Percentiles rank a stretch among this genome's conserved stretches.
Conservation (phyloP, 1,140 invertebrate species). For the Drosophila willistoni region DNA sequence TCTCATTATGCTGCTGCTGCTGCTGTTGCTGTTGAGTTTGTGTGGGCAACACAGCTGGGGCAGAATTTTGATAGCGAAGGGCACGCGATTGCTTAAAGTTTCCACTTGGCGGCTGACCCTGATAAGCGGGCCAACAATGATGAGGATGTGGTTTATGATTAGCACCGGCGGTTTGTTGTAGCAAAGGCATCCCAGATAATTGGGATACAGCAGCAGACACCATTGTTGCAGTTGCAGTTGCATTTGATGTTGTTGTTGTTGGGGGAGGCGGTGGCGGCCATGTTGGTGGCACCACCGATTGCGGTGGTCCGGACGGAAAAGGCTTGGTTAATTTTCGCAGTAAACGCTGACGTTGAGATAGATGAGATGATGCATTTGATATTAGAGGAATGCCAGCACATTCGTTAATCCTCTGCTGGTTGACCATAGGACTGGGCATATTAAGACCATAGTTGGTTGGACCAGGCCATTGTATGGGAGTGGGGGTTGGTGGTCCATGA, state of each 20-base stretch:
- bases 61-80: conserved; percentile 73
- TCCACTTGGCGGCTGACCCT: conserved; percentile 7
- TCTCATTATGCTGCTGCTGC: conserved; percentile 25
- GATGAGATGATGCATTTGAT: conserved; percentile 85
- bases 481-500: conserved; percentile 21
- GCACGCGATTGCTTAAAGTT: conserved; percentile 54
- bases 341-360: conserved; percentile 71
- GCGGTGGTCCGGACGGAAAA: conserved; percentile 62
- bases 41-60: conserved; percentile 53
- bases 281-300: background rate
- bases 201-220: background rate
- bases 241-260: too few species aligned
- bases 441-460: conserved; percentile 18
- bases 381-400: conserved; percentile 89
- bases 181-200: conserved; percentile 87
- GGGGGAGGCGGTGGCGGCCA: background rate
- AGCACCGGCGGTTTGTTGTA: conserved; percentile 82
- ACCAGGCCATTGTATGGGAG: conserved; percentile 10
- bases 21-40: conserved; percentile 40
- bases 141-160: conserved; percentile 30
- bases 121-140: conserved; percentile 54
- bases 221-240: background rate
- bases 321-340: conserved; percentile 24
- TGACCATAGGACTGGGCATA: conserved; percentile 46
- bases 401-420: conserved; percentile 81